These are phyloP conservation scores for Rhinatrema bivittatum DNA, from an alignment of 2,797 vertebrate genomes.

Conservation along the genomic window DNA sequence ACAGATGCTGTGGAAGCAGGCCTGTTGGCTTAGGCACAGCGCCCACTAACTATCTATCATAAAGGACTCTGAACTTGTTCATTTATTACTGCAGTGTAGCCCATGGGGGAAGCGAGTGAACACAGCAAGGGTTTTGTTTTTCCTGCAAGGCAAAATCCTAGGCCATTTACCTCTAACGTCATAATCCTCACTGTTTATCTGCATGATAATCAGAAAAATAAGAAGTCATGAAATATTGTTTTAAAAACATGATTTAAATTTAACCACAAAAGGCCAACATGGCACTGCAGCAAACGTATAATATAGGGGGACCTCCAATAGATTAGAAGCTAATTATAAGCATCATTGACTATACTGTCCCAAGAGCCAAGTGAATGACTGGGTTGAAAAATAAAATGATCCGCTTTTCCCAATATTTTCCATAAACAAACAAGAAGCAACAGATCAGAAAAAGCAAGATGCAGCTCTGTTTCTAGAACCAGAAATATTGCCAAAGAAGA, in stretches of 20 bases:
- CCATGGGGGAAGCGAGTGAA: slow-evolving; percentile 23
- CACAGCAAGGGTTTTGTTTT: slow-evolving; percentile 44
- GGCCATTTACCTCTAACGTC: slow-evolving; percentile 55
- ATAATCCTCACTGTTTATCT: slow-evolving; percentile 58
- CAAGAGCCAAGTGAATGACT: no score
- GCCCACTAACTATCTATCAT: slow-evolving; percentile 55
- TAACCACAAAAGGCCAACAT: slow-evolving; percentile 4
- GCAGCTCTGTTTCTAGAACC: no score
- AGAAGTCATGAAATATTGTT: slow-evolving; percentile 40
- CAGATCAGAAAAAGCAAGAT: no score
- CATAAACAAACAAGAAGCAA: no score
- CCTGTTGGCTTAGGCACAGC: slow-evolving; percentile 46
- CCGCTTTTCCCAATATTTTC: no score
- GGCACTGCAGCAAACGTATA: not conserved
- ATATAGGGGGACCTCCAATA: not conserved
- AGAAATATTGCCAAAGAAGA: no score
- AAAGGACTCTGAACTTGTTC: slow-evolving; percentile 47
- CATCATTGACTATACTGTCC: no score
- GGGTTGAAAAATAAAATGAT: no score
- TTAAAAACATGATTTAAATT: slow-evolving; percentile 37
- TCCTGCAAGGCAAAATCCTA: slow-evolving; percentile 48
- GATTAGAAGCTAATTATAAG: not conserved
- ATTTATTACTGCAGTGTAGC: slow-evolving; percentile 48
- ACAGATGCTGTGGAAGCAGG: slow-evolving; percentile 51
- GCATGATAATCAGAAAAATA: slow-evolving; percentile 58